Conservation (phyloP, 2,797 vertebrate species). For the Lagodon rhomboides region DNA sequence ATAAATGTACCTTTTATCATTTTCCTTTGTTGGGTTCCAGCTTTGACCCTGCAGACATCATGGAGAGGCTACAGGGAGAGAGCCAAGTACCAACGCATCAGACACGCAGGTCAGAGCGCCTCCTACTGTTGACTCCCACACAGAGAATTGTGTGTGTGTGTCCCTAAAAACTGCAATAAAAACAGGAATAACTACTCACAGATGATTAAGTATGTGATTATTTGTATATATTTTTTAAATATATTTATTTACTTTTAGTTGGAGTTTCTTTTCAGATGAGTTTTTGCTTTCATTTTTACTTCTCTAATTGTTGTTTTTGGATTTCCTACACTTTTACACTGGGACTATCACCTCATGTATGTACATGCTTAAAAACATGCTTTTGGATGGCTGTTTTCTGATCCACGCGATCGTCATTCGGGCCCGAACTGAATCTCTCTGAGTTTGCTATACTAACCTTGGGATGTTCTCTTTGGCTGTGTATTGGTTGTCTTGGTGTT, state of each 20-base stretch:
- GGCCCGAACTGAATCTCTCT: conserved; percentile 3
- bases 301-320: background rate
- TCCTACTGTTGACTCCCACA: background rate
- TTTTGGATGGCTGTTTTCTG: conserved; percentile 8
- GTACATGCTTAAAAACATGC: conserved; percentile 1
- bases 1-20: conserved; percentile 7
- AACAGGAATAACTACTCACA: background rate
- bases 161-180: background rate
- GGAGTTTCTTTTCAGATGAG: background rate
- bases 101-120: conserved; percentile 87
- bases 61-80: conserved; percentile 95
- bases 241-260: background rate
- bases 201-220: background rate
- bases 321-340: conserved; percentile 1
- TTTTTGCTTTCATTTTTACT: conserved; percentile 5
- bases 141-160: background rate
- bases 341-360: background rate
- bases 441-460: conserved; percentile 19
- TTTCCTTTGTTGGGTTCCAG: conserved; percentile 79
- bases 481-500: conserved; percentile 19
- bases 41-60: conserved; percentile 91
- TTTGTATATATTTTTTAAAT: background rate
- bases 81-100: conserved; percentile 93
- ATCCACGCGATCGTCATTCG: background rate
- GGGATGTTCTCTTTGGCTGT: conserved; percentile 34